Evolutionary conservation across 2,888 invertebrate genomes (phyloP), one percentile per base, ranked within the genome.

Genomic region (Rotaria magnacalcarata): DNA sequence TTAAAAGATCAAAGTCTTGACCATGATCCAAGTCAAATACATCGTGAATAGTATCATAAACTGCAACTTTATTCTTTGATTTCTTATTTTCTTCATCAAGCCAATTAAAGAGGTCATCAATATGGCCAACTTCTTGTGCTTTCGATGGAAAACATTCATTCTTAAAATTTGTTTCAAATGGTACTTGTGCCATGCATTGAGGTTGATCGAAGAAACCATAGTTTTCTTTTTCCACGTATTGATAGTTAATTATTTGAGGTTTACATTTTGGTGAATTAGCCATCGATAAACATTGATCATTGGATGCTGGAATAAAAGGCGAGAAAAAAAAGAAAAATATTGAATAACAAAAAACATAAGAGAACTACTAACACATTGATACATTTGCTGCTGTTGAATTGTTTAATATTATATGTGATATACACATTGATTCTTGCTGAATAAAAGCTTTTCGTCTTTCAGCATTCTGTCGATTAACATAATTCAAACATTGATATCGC

Each of bases 101-200:
- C 67, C 67, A 67, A 67, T 34, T 67, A 19, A 67, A 67, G 34
- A 67, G 67, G 19, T 67, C 67, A 67, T 67, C 67, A 41, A 67
- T 19, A 67, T 67, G 19, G 19, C 67, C 67, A 67, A 67, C 34
- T 41, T 67, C 67, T 14, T 67, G 67, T 34, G 27, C 34, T 5
- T 6, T 0, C 11, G 7, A 27, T 27, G 67, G 10, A 19, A 6
- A 67, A 7, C 19, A 67, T 34, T 67, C 16, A 0, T 41, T 34
- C 14, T 19, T 67, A 7, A 67, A 67, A 67, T 67, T 67, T 3
- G 4, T 41, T 67, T 67, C 67, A 34, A 19, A 67, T 16, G 67
- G 67, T 1, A 67, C 67, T 19, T 67, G 67, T 16, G 34, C 67
- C 16, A 3, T 5, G 1, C 34, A 34, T 67, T 67, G 34, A 27